Conservation (phyloP, 2,888 invertebrate species). For the Parnassius orleans region DNA sequence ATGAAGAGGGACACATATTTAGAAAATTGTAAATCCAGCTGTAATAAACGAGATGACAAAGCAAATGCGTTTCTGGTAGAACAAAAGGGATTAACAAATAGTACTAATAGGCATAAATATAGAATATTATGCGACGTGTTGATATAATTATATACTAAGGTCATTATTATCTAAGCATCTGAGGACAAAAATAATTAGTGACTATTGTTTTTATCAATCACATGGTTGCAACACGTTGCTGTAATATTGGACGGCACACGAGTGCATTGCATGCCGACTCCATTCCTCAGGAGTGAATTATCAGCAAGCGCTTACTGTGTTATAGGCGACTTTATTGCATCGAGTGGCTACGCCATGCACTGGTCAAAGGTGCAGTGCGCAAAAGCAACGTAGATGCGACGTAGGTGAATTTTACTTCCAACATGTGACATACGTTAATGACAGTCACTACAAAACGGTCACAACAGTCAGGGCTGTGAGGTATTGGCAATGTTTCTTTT, state of each 20-base stretch:
- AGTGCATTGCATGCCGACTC: slow-evolving; percentile 33
- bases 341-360: slow-evolving; percentile 44
- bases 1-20: no score
- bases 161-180: slow-evolving; percentile 8
- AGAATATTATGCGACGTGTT: slow-evolving; percentile 4
- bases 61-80: no score
- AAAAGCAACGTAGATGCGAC: slow-evolving; percentile 53
- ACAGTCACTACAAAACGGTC: slow-evolving; percentile 13
- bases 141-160: background rate
- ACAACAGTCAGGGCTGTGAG: background rate
- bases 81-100: no score
- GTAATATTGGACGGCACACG: slow-evolving; percentile 29
- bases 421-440: slow-evolving; percentile 43
- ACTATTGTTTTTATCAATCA: slow-evolving; percentile 7
- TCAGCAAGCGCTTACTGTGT: slow-evolving; percentile 55
- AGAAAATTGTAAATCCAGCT: no score
- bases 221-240: slow-evolving; percentile 18
- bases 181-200: slow-evolving; percentile 12
- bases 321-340: slow-evolving; percentile 52
- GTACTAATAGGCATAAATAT: no score
- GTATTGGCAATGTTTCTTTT: background rate
- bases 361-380: slow-evolving; percentile 66
- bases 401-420: slow-evolving; percentile 48
- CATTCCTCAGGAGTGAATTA: slow-evolving; percentile 46
- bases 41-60: no score